phyloP scores from a whole-genome alignment of 2,113 vertebrate species.

The Carollia perspicillata region DNA sequence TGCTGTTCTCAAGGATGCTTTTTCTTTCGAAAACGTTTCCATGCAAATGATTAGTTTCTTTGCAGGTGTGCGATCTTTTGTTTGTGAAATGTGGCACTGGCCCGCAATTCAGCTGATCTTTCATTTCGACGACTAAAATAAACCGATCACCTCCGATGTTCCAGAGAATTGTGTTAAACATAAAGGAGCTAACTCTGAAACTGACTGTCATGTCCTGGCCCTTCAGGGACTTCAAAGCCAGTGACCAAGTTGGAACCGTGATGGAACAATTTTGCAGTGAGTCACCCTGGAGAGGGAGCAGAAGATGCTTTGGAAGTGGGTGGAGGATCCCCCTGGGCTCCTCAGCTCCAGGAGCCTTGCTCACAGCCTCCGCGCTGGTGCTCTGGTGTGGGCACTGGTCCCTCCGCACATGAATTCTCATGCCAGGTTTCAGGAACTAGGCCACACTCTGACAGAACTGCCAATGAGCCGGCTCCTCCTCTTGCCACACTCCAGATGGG shows the following conservation, averaged over 20 bases:
- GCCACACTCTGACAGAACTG: slow-evolving; percentile 46
- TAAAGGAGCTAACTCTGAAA: background rate
- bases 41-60: background rate
- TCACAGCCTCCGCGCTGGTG: accelerated
- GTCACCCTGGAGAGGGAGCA: background rate
- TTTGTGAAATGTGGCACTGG: background rate
- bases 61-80: background rate
- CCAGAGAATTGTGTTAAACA: background rate
- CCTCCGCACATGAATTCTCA: background rate
- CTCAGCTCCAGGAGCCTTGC: background rate
- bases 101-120: background rate
- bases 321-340: background rate
- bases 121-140: too few relatives aligned
- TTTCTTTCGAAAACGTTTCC: background rate
- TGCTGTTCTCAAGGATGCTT: background rate
- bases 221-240: background rate
- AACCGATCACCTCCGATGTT: background rate
- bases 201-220: background rate
- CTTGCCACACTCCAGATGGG: slow-evolving; percentile 4
- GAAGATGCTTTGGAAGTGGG: background rate
- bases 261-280: background rate
- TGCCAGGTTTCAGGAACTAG: slow-evolving; percentile 52
- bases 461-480: slow-evolving; percentile 7
- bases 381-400: background rate
- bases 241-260: background rate